Evolutionary conservation across 2,113 vertebrate species (phyloP), one percentile per base, ranked within the genome.

Genomic region (Gavialis gangeticus): DNA sequence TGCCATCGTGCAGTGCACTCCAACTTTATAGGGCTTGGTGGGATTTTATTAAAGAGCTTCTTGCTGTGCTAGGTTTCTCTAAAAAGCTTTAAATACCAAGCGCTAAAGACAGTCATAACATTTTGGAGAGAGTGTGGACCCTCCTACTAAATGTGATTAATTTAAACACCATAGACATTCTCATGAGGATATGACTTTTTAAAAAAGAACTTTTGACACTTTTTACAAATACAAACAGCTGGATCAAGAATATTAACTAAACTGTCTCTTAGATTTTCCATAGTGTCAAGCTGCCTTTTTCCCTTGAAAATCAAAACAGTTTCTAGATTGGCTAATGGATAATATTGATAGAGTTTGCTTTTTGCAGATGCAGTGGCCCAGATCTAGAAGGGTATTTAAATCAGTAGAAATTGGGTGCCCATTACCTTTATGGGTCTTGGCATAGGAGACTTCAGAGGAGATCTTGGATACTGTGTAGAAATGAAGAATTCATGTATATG

Each of bases 401-500:
- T 54, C 54, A 25, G 56, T 1, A 55, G 76, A 59, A 90, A 14
- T 30, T 28, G 1, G 67, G 37, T 84, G 57, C 25, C 30, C 60
- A 1, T 16, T 90, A 71, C 77, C 37, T 15, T 28, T 19, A 10
- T 76, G 60, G 78, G 76, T 24, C 80, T 82, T 18, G 12, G 59
- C 73, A 34, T 58, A 56, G 62, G 59, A 75, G 77, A 62, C 54
- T 85, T 82, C 85, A 91, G 73, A 62, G 73, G 87, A 5, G 46
- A 22, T 62, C 56, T 28, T 58, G 75, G 79, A n/a, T 17, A 1
- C 3, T 54, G 55, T 67, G 71, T 79, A 56, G 81, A 37, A 54
- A 64, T 75, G 37, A 21, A 19, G 56, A 69, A n/a, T 1, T n/a
- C 64, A 5, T 1, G 37, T 13, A 1, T 6, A 1, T 0, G 37